Conservation (phyloP, 2,888 invertebrate genomes). For the Ganaspis brasiliensis region DNA sequence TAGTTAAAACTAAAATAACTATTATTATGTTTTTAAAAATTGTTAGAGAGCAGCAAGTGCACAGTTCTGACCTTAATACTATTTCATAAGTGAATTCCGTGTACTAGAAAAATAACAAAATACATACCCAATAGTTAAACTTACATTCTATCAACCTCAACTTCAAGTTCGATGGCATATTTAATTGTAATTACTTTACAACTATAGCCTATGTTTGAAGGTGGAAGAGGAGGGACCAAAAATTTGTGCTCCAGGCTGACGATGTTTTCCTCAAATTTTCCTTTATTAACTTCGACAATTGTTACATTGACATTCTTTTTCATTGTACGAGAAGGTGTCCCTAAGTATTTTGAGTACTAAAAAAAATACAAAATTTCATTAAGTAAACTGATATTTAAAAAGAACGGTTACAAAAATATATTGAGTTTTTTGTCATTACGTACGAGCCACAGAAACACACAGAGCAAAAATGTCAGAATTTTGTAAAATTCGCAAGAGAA, state of each 20-base stretch:
- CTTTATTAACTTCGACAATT: slow-evolving; percentile 85
- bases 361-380: slow-evolving; percentile 63
- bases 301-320: slow-evolving; percentile 83
- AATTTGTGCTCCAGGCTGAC: slow-evolving; percentile 85
- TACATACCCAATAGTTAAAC: no score
- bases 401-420: slow-evolving; percentile 82
- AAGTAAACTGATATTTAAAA: no score
- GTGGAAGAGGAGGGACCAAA: slow-evolving; percentile 88
- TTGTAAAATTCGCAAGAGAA: no score
- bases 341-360: background rate
- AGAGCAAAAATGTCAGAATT: slow-evolving; percentile 17
- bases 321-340: slow-evolving; percentile 59
- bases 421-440: no score
- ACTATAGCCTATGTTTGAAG: slow-evolving; percentile 87
- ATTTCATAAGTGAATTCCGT: no score
- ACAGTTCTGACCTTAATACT: no score
- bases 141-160: slow-evolving; percentile 60
- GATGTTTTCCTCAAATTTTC: slow-evolving; percentile 84
- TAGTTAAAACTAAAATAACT: no score
- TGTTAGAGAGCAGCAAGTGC: no score
- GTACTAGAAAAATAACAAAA: no score
- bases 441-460: no score
- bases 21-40: no score
- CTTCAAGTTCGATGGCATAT: slow-evolving; percentile 86
- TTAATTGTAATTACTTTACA: slow-evolving; percentile 89